A percentile compares a stretch with the other conserved stretches of the same genome.
Evolutionary conservation across 2,113 vertebrate species (phyloP).

Genomic region (Piprites chloris): DNA sequence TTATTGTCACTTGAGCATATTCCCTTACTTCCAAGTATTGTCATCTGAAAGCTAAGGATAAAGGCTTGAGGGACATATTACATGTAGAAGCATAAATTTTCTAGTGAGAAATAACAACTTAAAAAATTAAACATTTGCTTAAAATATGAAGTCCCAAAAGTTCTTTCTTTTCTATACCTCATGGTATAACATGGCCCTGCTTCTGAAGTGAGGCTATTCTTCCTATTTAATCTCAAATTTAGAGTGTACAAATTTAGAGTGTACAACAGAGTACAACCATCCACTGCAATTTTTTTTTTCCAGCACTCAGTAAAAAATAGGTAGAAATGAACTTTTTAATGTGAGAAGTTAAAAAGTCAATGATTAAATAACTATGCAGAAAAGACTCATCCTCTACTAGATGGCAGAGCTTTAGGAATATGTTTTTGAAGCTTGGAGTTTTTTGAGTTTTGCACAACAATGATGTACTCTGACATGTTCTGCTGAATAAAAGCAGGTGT

Average conservation of each 20-base stretch:
- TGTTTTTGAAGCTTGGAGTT: not conserved
- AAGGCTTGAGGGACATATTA: not conserved
- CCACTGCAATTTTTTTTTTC: not conserved
- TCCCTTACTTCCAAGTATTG: not conserved
- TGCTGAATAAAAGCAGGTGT: not conserved
- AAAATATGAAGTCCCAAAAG: not conserved
- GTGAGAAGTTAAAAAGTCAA: not conserved
- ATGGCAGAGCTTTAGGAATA: not conserved
- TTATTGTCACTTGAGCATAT: not conserved
- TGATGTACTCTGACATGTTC: not conserved
- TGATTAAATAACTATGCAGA: not conserved
- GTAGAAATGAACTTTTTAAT: not conserved
- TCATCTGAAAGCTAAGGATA: not conserved
- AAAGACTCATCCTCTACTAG: not conserved
- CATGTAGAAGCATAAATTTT: not conserved
- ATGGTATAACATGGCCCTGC: not conserved
- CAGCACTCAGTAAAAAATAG: not conserved
- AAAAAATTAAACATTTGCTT: not conserved
- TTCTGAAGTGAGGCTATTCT: not conserved
- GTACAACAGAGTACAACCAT: not conserved
- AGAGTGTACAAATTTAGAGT: too few relatives aligned
- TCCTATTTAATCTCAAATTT: not conserved
- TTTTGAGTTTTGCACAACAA: not conserved
- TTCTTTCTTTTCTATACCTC: not conserved
- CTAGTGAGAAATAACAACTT: not conserved